Base-by-base conservation (phyloP, 1,140 invertebrate genomes). In the Ips nitidus region DNA sequence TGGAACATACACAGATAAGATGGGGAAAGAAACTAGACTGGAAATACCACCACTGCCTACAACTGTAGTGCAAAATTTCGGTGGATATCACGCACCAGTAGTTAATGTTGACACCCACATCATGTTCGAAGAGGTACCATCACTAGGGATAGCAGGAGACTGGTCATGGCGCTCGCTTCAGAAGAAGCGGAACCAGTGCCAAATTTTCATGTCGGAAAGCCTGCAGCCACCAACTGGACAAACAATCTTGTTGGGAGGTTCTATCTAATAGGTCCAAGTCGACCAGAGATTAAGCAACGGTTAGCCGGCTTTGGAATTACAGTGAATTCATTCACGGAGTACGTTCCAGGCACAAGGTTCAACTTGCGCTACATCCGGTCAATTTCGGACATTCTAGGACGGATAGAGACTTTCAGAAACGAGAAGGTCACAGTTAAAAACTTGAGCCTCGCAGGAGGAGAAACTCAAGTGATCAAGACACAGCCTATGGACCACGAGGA, bases 41-140 rank as follows among this genome's bases (percentile, higher is more conserved):
- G 40, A 70, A 6, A 43, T 73, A 4, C 76, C 75, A n/a, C 0
- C 40, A 1, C 60, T 77, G 38, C 74, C 75, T 43, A 67, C 53
- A 1, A 66, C 68, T 37, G 65, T 73, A 57, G 71, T 69, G 8
- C 69, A 75, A 67, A 55, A 65, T 1, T 61, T 73, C 36, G 76
- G 73, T 39, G 74, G 75, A 1, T 77, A 77, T 52, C 75, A 77
- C 61, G 71, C 75, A 38, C 42, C 47, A 1, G 57, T 3, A 4
- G 62, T 78, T 3, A 63, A 60, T 41, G 52, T 38, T 1, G 62
- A 77, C 37, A 76, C 60, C 1, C 75, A 77, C 60, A 78, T 76
- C 52, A 38, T 75, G 4, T 78, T 74, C 59, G 75, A 78, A 72
- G 76, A 77, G 52, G 66, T 77, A n/a, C 74, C 75, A 2, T 76